Base-by-base conservation (phyloP, 2,797 vertebrate genomes). In the Prionace glauca region DNA sequence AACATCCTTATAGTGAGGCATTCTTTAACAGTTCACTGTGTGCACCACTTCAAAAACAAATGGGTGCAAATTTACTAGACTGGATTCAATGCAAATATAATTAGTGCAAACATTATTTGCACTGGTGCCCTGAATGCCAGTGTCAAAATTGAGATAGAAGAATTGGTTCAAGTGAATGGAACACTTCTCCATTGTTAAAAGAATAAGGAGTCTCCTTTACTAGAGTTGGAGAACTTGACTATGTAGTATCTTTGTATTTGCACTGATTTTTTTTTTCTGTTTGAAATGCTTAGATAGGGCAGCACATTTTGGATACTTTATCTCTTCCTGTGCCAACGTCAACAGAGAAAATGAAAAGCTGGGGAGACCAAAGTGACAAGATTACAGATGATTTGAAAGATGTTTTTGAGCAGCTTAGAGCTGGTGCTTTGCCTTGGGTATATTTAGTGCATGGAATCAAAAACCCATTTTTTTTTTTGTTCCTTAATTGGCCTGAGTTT, bases 251-350 rank as follows among this genome's bases (percentile, higher is more conserved):
- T 93, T 65, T 41, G n/a, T 20, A 93, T 36, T 93, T 22, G 65
- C 2, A 69, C 18, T 41, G 26, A n/a, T 67, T 41, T 69, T 3
- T 71, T 71, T 96, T 96, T 96, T 96, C 92, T 96, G 87, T 96
- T 95, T 96, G 96, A 96, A 96, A 96, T 69, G 12, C 71, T 96
- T 91, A 3, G 95, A 20, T 22, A 95, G 86, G 56, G 11, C 14
- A 62, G 7, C 90, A 90, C 0, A 95, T 96, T 93, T 22, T 67
- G 96, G 45, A 56, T 1, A 0, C 95, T 96, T 97, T 0, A 3
- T 96, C 96, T 88, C 96, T 95, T 87, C 95, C n/a, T 79, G 4
- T 96, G 96, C 96, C 87, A 96, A 95, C 95, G 41, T 96, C 94
- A 96, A 92, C 56, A 96, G 95, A 71, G 8, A 74, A 87, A 60